Evolutionary conservation across 2,888 invertebrate species (phyloP), one percentile per base, ranked within the genome.

Genomic region (Eurytoma californica): DNA sequence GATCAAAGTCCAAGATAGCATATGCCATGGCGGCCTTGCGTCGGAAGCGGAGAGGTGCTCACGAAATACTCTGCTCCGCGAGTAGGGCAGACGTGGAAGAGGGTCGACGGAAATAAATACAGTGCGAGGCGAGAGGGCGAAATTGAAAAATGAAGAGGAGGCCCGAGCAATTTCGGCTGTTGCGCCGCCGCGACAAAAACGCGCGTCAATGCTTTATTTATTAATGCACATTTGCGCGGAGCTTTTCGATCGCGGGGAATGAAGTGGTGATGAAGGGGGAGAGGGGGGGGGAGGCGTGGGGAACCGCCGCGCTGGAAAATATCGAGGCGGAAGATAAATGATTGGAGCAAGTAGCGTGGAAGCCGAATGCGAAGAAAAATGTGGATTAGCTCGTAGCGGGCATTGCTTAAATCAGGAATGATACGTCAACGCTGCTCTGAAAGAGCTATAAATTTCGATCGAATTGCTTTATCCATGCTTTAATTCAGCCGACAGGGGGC

Each of bases 111-210:
- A 28, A 49, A 74, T 51, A 67, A 73, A 73, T 73, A 65, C 28
- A 53, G 7, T 39, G 30, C 24, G 47, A 16, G 65, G 67, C 24
- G 28, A 67, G 30, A 66, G 49, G 30, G 20, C 69, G 57, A 70
- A 70, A 77, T 63, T 77, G 63, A 70, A 77, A 77, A 77, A 77
- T 67, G 67, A 67, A 30, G 53, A 53, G 57, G 51, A 16, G 5
- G 63, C 12, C 24, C 16, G n/a, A 51, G 24, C 14, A 51, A 66
- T 66, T 66, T 66, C 16, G 49, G 66, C 16, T 39, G 47, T 63
- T 63, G 39, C 60, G 63, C 63, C 7, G 14, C 12, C 9, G 60
- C 2, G 60, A 60, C 60, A 60, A 60, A 60, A 60, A 60, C 28
- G 18, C 30, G 55, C 55, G 55, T 68, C 55, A 68, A 68, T 68